Conservation (phyloP, 2,888 invertebrate genomes). For the Thecophora atra region DNA sequence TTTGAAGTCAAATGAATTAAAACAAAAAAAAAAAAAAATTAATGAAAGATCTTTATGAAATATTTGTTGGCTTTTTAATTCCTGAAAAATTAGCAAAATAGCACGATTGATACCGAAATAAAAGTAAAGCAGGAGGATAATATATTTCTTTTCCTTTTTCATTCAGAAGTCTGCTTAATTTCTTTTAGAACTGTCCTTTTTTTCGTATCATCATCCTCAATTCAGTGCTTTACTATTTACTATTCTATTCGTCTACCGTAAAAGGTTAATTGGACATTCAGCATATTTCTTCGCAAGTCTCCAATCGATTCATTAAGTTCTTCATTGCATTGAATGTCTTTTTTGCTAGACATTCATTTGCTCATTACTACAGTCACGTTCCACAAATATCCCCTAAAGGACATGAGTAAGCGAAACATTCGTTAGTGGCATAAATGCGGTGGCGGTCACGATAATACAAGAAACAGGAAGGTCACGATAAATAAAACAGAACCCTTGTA, state of each 20-base stretch:
- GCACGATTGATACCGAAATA: neutral
- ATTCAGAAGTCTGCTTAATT: neutral
- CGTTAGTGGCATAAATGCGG: constrained; percentile 15
- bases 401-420: constrained; percentile 12
- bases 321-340: neutral
- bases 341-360: neutral
- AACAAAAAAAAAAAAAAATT: neutral
- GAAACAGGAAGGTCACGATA: neutral
- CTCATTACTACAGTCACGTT: constrained; percentile 35
- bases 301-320: neutral
- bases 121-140: neutral
- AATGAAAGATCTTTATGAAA: neutral
- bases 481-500: neutral
- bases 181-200: neutral
- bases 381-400: constrained; percentile 29
- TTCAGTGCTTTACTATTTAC: neutral
- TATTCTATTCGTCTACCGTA: constrained; percentile 24
- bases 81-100: too few species aligned
- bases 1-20: too few species aligned
- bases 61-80: neutral
- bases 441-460: neutral
- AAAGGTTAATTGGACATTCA: constrained; percentile 36
- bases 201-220: neutral
- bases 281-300: constrained; percentile 26
- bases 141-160: neutral